These are phyloP conservation scores for Emydoidea blandingii DNA, from an alignment of 2,797 vertebrate species.

Conservation along the genomic window DNA sequence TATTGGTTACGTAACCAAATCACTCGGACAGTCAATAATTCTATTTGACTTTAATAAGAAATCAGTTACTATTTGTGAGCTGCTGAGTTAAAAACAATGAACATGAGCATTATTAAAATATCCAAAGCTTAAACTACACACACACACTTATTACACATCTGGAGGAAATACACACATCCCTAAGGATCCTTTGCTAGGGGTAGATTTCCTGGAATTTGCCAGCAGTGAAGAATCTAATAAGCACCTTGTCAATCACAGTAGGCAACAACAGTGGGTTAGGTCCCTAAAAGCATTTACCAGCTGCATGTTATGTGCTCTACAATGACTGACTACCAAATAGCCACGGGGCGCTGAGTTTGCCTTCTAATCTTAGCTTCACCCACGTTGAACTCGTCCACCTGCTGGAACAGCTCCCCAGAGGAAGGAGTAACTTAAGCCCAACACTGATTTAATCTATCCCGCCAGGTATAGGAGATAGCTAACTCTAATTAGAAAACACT, in stretches of 20 bases:
- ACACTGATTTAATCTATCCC: constrained; percentile 50
- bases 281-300: background rate
- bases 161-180: background rate
- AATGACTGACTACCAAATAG: constrained; percentile 60
- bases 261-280: constrained; percentile 42
- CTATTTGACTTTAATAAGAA: background rate
- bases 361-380: constrained; percentile 46
- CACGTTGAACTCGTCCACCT: background rate
- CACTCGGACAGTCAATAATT: background rate
- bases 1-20: background rate
- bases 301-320: constrained; percentile 37
- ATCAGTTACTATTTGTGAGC: background rate
- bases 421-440: constrained; percentile 36
- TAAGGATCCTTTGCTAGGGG: background rate
- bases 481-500: constrained; percentile 31
- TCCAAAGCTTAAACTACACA: background rate
- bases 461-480: constrained; percentile 36
- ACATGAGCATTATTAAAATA: background rate
- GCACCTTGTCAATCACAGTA: constrained; percentile 40
- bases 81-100: fast-evolving
- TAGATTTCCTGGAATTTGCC: background rate
- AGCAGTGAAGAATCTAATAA: background rate
- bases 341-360: constrained; percentile 44
- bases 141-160: background rate
- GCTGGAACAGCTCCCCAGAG: constrained; percentile 64